Percentiles rank a stretch among this genome's conserved stretches.
These are phyloP conservation scores for Ambastaia sidthimunki DNA, from an alignment of 2,797 vertebrate genomes.

Conservation along the genomic window DNA sequence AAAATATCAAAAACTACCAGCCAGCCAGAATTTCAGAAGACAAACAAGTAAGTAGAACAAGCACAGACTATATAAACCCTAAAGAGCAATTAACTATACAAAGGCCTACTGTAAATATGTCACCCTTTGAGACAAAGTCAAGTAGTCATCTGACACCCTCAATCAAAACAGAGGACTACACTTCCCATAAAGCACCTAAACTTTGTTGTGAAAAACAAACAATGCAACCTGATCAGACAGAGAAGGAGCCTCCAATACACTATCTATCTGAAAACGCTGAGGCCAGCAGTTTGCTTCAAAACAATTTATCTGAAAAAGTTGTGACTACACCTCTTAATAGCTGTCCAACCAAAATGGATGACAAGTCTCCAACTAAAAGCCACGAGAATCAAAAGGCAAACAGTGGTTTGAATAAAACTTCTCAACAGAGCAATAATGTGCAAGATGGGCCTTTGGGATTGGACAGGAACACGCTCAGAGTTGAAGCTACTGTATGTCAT, in stretches of 20 bases:
- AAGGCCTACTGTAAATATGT: background rate
- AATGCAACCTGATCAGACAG: slow-evolving; percentile 21
- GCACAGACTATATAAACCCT: slow-evolving; percentile 1
- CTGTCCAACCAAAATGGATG: slow-evolving; percentile 20
- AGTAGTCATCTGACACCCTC: background rate
- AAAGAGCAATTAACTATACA: background rate
- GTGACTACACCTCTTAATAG: slow-evolving; percentile 6
- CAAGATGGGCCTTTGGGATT: background rate
- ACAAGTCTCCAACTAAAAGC: background rate
- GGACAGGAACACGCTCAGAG: slow-evolving; percentile 8
- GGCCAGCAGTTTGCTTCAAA: background rate
- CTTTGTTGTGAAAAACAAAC: slow-evolving; percentile 20
- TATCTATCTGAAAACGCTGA: background rate
- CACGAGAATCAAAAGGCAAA: slow-evolving; percentile 7
- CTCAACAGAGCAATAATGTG: slow-evolving; percentile 2
- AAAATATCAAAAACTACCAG: slow-evolving; percentile 23
- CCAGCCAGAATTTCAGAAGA: slow-evolving; percentile 19
- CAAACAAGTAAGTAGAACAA: background rate
- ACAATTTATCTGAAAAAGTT: slow-evolving; percentile 22
- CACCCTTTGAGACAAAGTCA: slow-evolving; percentile 3
- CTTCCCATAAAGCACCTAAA: background rate
- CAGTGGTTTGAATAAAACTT: background rate
- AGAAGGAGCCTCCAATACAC: slow-evolving; percentile 8
- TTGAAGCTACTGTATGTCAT: slow-evolving; percentile 8
- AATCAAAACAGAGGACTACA: slow-evolving; percentile 24